Base-by-base conservation (phyloP, 2,113 vertebrate species). In the Phalacrocorax aristotelis region DNA sequence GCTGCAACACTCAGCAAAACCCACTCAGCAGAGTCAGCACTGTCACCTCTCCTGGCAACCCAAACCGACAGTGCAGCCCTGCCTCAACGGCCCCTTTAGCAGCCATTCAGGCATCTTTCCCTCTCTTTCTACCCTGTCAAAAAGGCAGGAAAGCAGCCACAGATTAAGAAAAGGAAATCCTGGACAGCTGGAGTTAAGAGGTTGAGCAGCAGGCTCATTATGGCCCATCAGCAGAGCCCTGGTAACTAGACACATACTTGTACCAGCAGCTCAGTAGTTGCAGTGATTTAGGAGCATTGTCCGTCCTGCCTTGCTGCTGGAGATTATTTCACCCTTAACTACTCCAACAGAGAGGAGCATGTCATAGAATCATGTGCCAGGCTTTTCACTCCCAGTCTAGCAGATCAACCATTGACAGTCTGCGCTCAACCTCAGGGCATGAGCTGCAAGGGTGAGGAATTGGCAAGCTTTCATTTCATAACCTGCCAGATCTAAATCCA, bases 401-500 rank as follows among this genome's bases (percentile, higher is more conserved):
- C 49, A 89, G 81, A 93, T 49, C 65, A 82, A 27, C 91, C 77
- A 82, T 6, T 1, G 0, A 69, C 87, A 83, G 70, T 3, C 70
- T 90, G 93, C 49, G 38, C 70, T 80, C 70, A 61, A 58, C 49
- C 78, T 77, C 78, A 36, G 84, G 87, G 75, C 82, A 90, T 7
- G 48, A 83, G 75, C 81, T 69, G 66, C 95, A 87, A n/a, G 86
- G 74, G 34, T 83, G 71, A 90, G 70, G 70, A 96, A 72, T 29
- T 69, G 82, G 78, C 90, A 91, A 72, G 78, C 46, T 91, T 89
- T 69, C 52, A 34, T 9, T 9, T 66, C 0, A 0, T 58, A 82
- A 94, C 77, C 65, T 82, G 90, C 54, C 95, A 93, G 87, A 38
- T 82, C 88, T 68, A 93, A 84, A 96, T 76, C 70, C 85, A 90